Base-by-base conservation (phyloP, 2,797 vertebrate species). In the Petrocephalus sullivani region DNA sequence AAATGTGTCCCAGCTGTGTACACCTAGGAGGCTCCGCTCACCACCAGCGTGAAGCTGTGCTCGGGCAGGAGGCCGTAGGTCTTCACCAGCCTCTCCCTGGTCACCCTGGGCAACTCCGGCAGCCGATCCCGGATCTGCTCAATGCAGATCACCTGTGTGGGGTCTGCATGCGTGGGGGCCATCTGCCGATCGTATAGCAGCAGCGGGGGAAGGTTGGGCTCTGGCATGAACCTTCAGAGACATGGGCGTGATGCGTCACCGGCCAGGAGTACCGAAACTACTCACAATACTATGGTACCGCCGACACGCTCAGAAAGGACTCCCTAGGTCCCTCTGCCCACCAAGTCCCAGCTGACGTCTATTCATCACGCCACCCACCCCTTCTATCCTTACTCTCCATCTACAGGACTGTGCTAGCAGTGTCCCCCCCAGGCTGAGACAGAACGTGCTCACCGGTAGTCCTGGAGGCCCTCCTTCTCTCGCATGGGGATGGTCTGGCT, bases 391-490 rank as follows among this genome's bases (percentile, higher is more conserved):
- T 51, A 41, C 12, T 61, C 23, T 28, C 33, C 28, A 85, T 33
- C 67, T 49, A n/a, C 49, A 14, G 49, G 28, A 37, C 28, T n/a
- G 60, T n/a, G 5, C 0, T 51, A 81, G 28, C 49, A 71, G 67
- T 12, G 60, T 1, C 61, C 23, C 61, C 28, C 23, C 3, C 64
- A 1, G 51, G 8, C 2, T 37, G 71, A 19, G 4, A 16, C 1
- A 81, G 23, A 4, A 19, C 23, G 49, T 12, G 57, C 93, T 93
- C 93, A 99, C 98, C 98, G 96, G 94, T 99, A 99, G 95, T 99
- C 98, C 92, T 99, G 98, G 33, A 98, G 97, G 90, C 96, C 97
- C 94, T 99, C 98, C 94, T 99, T 99, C 94, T 99, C 98, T 92
- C 98, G 96, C 98, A 99, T 98, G 0, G 97, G 93, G 89, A 97